Percentiles rank a stretch among this genome's conserved stretches.
Evolutionary conservation across 2,113 vertebrate genomes (phyloP).

Genomic region (Nerophis ophidion): DNA sequence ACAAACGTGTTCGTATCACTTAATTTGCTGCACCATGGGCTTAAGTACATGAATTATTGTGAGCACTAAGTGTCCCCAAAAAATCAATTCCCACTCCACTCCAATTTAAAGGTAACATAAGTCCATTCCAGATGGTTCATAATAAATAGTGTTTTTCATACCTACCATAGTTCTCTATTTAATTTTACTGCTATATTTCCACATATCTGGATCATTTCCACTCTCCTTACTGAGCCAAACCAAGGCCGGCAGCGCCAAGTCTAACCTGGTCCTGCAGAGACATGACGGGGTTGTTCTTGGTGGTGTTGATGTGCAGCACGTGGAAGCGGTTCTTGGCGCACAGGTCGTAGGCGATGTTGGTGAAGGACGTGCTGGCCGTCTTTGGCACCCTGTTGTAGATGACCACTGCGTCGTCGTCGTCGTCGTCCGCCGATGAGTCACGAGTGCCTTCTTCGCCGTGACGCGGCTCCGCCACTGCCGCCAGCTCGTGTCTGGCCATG

Average conservation of each 20-base stretch:
- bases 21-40: too few relatives aligned
- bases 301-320: constrained; percentile 66
- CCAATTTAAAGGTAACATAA: too few relatives aligned
- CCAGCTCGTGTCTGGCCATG: constrained; percentile 86
- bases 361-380: constrained; percentile 88
- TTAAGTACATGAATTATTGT: too few relatives aligned
- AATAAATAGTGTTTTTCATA: too few relatives aligned
- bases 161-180: too few relatives aligned
- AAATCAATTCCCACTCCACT: too few relatives aligned
- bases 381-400: constrained; percentile 95
- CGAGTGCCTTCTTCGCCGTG: constrained; percentile 74
- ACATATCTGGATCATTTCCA: too few relatives aligned
- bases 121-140: too few relatives aligned
- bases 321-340: constrained; percentile 61
- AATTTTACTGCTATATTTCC: too few relatives aligned
- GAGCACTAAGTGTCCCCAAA: too few relatives aligned
- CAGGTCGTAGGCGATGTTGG: constrained; percentile 66
- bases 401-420: constrained; percentile 82
- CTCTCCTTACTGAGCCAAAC: neutral
- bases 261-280: constrained; percentile 65
- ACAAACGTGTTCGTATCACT: too few relatives aligned
- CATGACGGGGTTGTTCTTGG: constrained; percentile 66
- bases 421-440: constrained; percentile 58
- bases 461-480: constrained; percentile 88
- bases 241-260: neutral